Conservation (phyloP, 2,888 invertebrate species). For the Dryobota labecula region DNA sequence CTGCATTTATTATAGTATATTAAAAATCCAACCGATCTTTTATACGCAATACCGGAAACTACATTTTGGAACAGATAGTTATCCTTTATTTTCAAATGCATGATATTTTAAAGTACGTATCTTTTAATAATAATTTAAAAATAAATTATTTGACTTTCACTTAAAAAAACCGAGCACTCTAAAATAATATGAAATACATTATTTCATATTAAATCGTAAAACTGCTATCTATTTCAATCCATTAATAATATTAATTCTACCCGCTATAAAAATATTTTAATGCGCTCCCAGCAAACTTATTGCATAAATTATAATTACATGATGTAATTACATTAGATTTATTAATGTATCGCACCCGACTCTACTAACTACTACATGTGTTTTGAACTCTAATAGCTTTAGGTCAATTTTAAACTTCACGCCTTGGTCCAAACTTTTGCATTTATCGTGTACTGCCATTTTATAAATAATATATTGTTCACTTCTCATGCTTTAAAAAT, state of each 20-base stretch:
- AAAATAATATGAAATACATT: slow-evolving; percentile 5
- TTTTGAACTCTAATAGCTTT: not conserved
- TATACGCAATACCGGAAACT: too few species aligned
- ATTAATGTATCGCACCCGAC: slow-evolving; percentile 24
- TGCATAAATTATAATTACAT: slow-evolving; percentile 47
- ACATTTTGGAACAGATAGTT: too few species aligned
- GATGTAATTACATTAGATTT: slow-evolving; percentile 55
- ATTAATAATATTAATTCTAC: slow-evolving; percentile 45
- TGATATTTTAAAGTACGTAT: too few species aligned
- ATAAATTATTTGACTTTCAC: too few species aligned
- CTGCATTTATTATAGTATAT: too few species aligned
- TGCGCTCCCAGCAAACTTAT: slow-evolving; percentile 25
- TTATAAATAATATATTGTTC: too few species aligned
- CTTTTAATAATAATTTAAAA: too few species aligned
- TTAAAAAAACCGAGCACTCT: not conserved
- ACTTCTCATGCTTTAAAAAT: too few species aligned
- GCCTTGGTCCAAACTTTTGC: not conserved
- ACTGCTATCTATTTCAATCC: slow-evolving; percentile 41
- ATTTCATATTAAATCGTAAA: slow-evolving; percentile 19
- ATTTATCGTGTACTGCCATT: not conserved
- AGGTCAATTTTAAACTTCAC: not conserved
- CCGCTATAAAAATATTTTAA: slow-evolving; percentile 53
- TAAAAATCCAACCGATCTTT: too few species aligned
- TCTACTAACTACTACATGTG: not conserved
- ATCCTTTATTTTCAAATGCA: too few species aligned